Evolutionary conservation across 2,113 vertebrate species (phyloP), one percentile per base, ranked within the genome.

Genomic region (Charina bottae): DNA sequence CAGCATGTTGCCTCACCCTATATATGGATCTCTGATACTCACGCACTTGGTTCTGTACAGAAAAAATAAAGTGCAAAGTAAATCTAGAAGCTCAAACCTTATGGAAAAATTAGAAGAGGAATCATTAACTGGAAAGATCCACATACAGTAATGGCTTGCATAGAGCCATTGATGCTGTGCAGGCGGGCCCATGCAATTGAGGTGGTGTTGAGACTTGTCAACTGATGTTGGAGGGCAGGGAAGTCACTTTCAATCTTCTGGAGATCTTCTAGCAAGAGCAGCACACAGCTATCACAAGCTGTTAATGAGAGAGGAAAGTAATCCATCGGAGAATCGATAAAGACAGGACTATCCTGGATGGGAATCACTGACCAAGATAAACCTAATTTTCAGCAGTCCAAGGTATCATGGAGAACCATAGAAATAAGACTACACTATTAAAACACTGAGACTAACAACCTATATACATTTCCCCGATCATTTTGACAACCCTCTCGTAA

Each of bases 221-320:
- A 94, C 96, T 98, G 99, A 85, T 78, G 8, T 0, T 53, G 94
- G 7, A 98, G 97, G 7, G 96, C 93, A 0, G 93, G 96, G 87
- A 99, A 97, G 93, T 97, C 90, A 6, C 19, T 26, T 3, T 96
- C 94, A 0, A 98, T 95, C 84, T 46, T 95, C 68, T 98, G 97
- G 91, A 99, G 97, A 92, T 99, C 98, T 12, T 98, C 98, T 97
- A 99, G 92, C 90, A 99, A 96, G 53, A 98, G 97, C 7, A 98
- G 92, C 88, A 99, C 99, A 3, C 99, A 99, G 96, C 98, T 99
- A 97, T 99, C 99, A 64, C 99, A 99, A 87, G 95, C 99, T 99
- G 97, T 6, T 37, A 17, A 64, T 49, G 26, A 2, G 87, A 55
- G 0, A 0, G 6, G 89, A 55, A 0, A 0, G 9, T 90, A 88